Evolutionary conservation across 2,113 vertebrate genomes (phyloP), one percentile per base, ranked within the genome.

Genomic region (Nyctereutes procyonoides): DNA sequence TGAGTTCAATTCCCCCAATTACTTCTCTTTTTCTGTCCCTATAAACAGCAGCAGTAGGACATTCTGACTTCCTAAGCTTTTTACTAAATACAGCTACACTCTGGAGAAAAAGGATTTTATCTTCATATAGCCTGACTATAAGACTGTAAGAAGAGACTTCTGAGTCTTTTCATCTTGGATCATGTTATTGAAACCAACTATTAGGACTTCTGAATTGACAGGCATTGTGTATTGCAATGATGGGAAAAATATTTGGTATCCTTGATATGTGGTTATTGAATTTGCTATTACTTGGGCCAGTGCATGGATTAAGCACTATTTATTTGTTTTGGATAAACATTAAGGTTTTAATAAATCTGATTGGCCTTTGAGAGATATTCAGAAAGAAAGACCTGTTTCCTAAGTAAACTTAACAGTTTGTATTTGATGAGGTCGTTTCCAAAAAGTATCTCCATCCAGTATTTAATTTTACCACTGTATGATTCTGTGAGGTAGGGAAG

Each of bases 341-440:
- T 84, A 93, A 93, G 14, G 8, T 71, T 55, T 74, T 85, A 26
- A 48, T 43, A 65, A 43, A 76, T 74, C 56, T 62, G 32, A 81
- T 2, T 65, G 48, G 20, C 48, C 62, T 60, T 81, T 89, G 79
- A 82, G 79, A 74, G 19, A 84, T 85, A 76, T 43, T 97, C 81
- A 91, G 19, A 96, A 95, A 62, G 20, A 38, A 22, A 76, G n/a
- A 73, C 8, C 79, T 67, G 17, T 91, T 95, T 96, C 32, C 76
- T 65, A 84, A 93, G 77, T 82, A 88, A 83, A 74, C 67, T 73
- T 92, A 60, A 60, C 10, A n/a, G 19, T 91, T 90, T 96, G 8
- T 81, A n/a, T 71, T 97, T 90, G 85, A 35, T 76, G 14, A 69
- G 22, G 58, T 1, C 22, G 14, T 90, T 86, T 88, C 24, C 30